phyloP scores from a whole-genome alignment of 2,113 vertebrate species.

The Taurulus bubalis region DNA sequence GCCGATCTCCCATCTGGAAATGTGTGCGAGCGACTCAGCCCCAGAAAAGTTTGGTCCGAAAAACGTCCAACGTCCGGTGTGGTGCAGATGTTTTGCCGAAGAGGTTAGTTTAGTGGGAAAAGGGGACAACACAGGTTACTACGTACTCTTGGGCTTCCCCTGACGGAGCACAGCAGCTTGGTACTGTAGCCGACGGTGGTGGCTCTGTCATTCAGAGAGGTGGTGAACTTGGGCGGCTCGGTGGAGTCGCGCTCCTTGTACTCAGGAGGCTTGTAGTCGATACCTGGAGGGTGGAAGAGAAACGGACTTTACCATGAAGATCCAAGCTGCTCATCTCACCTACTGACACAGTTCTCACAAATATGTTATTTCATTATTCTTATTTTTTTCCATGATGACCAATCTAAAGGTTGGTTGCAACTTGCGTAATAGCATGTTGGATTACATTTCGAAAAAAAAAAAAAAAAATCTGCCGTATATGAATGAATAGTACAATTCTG shows the following conservation, averaged over 20 bases:
- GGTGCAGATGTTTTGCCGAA: background rate
- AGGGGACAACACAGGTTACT: background rate
- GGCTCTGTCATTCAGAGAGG: constrained; percentile 85
- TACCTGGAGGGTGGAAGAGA: constrained; percentile 71
- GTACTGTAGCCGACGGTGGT: constrained; percentile 94
- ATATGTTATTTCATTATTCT: no score
- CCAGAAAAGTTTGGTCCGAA: no score
- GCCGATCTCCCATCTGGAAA: no score
- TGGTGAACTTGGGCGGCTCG: constrained; percentile 95
- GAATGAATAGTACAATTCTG: background rate
- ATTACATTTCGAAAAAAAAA: background rate
- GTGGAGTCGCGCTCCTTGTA: constrained; percentile 86
- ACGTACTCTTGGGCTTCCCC: constrained; percentile 92
- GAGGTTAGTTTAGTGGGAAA: background rate
- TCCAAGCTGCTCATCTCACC: background rate
- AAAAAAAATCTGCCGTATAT: background rate
- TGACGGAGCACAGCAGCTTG: constrained; percentile 92
- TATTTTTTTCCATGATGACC: background rate
- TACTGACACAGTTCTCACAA: background rate
- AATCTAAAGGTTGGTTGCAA: background rate
- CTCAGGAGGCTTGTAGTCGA: constrained; percentile 83
- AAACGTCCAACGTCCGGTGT: background rate
- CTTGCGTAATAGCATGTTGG: background rate
- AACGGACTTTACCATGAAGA: background rate
- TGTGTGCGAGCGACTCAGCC: no score